Percentiles rank a stretch among this genome's conserved stretches.
These are phyloP conservation scores for Oceanodroma leucorhoa DNA, from an alignment of 2,797 vertebrate genomes.

Conservation along the genomic window DNA sequence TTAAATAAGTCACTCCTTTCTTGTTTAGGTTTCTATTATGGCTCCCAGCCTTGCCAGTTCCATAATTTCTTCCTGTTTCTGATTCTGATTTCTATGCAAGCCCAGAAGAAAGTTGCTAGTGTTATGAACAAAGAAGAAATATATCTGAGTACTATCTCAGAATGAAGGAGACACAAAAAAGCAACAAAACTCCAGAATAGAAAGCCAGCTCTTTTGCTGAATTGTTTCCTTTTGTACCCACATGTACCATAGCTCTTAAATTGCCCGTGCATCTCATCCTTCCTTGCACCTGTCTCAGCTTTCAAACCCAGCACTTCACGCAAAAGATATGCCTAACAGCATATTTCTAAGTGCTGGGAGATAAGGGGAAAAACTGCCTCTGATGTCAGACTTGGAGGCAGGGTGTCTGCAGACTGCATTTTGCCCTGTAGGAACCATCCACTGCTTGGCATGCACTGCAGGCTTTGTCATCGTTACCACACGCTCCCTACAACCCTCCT, in stretches of 20 bases:
- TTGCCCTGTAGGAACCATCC: not conserved
- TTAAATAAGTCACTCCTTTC: not conserved
- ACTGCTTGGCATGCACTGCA: not conserved
- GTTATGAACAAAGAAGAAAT: not conserved
- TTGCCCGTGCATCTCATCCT: slow-evolving; percentile 27
- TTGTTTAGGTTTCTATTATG: not conserved
- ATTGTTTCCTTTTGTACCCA: not conserved
- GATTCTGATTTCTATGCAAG: not conserved
- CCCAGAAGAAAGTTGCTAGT: not conserved
- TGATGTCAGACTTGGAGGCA: not conserved
- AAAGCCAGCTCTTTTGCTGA: slow-evolving; percentile 12
- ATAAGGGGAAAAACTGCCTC: slow-evolving; percentile 10
- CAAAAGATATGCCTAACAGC: slow-evolving; percentile 35
- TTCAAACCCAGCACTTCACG: slow-evolving; percentile 9
- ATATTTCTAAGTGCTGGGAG: not conserved
- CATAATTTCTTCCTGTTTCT: not conserved
- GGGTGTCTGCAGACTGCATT: not conserved
- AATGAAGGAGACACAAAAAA: slow-evolving; percentile 18
- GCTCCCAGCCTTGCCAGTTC: not conserved
- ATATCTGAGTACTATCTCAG: not conserved
- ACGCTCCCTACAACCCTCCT: not conserved
- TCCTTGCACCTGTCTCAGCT: slow-evolving; percentile 54
- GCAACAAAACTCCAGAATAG: slow-evolving; percentile 14
- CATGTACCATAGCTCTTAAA: not conserved
- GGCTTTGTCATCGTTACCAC: not conserved